Base-by-base conservation (phyloP, 1,140 invertebrate genomes). In the Heliothis subflexa region DNA sequence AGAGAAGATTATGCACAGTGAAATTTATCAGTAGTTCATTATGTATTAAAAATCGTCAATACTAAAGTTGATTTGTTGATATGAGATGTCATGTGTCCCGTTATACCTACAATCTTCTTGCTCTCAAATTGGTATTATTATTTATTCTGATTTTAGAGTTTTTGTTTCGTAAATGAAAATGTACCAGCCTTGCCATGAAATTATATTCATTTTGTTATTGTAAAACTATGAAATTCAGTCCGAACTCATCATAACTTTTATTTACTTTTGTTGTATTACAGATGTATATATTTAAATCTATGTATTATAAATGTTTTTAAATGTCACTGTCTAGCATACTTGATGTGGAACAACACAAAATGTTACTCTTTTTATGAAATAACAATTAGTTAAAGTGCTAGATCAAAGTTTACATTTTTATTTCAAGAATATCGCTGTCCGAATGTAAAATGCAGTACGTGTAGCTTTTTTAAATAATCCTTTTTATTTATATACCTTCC, bases 401-500 rank as follows among this genome's bases (percentile, higher is more conserved):
- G 55, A 61, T 21, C 11, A 40, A 40, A 40, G 33, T 40, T 40
- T 40, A 40, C 33, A 21, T 66, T 49, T 47, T 73, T 18, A 64
- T 75, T 28, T 59, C 33, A 10, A 57, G 16, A 59, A 11, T 40
- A 28, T 59, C 18, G 59, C 57, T 74, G 45, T 74, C 72, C 45
- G 71, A 45, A 18, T 61, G 40, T 61, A 4, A 52, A 74, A 50
- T n/a, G 45, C 57, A 62, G 57, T 75, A 75, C 52, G 50, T 78
- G 59, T 64, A 49, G 79, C 79, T 81, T 90, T 86, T 70, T 70
- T 81, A 61, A 87, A 83, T 88, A 85, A 90, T 86, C 82, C 86
- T 81, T 76, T 89, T 92, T 88, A 88, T 91, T 92, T 90, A 88
- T 82, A 86, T 82, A 82, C 79, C 81, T 83, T 78, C 64, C 83